Evolutionary conservation across 2,113 vertebrate species (phyloP).

Genomic region (Copsychus sechellarum): DNA sequence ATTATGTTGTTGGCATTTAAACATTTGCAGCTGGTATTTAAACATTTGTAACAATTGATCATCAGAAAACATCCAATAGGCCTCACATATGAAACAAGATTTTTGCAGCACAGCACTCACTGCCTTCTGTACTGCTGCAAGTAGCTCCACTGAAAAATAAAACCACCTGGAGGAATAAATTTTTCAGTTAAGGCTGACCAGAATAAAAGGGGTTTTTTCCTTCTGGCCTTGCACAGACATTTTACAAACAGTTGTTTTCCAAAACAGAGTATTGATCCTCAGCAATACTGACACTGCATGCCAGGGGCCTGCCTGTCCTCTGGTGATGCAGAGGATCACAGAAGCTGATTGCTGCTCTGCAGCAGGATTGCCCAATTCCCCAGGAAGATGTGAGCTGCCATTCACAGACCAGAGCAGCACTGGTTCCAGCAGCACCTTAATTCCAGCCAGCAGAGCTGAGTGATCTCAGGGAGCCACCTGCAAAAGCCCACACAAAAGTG

Average conservation of each 20-base stretch:
- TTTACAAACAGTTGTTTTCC: not conserved
- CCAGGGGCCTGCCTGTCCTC: not conserved
- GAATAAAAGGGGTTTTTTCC: not conserved
- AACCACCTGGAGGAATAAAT: not conserved
- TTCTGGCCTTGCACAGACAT: not conserved
- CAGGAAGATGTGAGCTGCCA: accelerated
- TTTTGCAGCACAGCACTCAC: not conserved
- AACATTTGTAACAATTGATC: not conserved
- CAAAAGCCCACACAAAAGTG: conserved; percentile 36
- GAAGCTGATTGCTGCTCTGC: accelerated
- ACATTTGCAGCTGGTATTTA: not conserved
- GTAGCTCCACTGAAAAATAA: not conserved
- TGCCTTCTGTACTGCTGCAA: not conserved
- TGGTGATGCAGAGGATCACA: not conserved
- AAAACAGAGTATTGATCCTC: accelerated
- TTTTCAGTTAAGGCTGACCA: not conserved
- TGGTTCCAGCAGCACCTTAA: not conserved
- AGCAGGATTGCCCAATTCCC: not conserved
- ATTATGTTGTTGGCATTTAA: not conserved
- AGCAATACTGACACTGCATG: not conserved
- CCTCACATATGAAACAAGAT: not conserved
- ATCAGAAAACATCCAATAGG: not conserved
- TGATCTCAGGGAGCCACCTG: conserved; percentile 10
- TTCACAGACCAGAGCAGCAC: not conserved
- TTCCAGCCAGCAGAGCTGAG: not conserved